Evolutionary conservation across 2,888 invertebrate genomes (phyloP), one percentile per base, ranked within the genome.

Genomic region (Chymomyza amoena): DNA sequence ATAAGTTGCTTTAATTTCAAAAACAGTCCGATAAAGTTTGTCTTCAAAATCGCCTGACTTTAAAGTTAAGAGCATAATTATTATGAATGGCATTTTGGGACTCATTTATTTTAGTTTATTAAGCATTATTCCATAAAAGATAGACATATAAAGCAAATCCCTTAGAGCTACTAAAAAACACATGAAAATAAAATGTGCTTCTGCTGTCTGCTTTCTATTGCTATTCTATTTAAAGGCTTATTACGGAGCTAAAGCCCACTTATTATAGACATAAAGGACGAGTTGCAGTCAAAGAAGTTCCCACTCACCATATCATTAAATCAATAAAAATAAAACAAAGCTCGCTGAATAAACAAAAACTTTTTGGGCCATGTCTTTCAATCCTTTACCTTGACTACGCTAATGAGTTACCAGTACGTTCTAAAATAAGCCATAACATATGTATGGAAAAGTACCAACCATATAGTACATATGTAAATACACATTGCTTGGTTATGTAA

Each of bases 401-500:
- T 45, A 45, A 45, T 45, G 39, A 45, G 39, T 13, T 45, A 45
- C 32, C 39, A 45, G 39, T 45, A 13, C 39, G 6, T 45, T 32
- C 32, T 7, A 32, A 32, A 7, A 32, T 32, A 32, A 9, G 7
- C 32, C 32, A 45, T 13, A 45, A 45, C 39, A 45, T 45, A 45
- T 45, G 39, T 45, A 45, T 45, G 39, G 39, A 45, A 45, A 45
- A 45, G 39, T 45, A 45, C 39, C 39, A 13, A 45, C 39, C 6
- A 39, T 13, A 39, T 39, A 39, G 7, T 45, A 45, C 39, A 51
- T 28, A 51, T 25, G 66, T 66, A 50, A 16, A 45, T 25, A 25
- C 18, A 25, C 18, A 15, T 18, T 57, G 83, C 71, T 72, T 66
- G 66, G 79, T 79, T 45, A 45, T 45, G 39, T 88, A 88, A 88